These are phyloP conservation scores for Tinea pellionella DNA, from an alignment of 2,888 invertebrate genomes.

Conservation along the genomic window DNA sequence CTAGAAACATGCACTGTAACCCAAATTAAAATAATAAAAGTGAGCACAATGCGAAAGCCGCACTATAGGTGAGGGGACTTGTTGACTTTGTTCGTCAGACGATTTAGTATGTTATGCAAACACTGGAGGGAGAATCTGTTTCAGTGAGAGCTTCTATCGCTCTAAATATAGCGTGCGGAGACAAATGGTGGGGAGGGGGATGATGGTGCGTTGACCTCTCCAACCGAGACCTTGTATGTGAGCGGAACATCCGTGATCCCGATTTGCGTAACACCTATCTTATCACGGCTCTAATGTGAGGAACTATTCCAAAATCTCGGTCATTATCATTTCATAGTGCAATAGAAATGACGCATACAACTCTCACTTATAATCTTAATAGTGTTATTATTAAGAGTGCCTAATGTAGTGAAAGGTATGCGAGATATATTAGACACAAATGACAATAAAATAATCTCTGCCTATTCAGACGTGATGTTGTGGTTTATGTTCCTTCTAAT, in stretches of 20 bases:
- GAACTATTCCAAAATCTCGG: neutral
- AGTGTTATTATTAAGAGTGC: neutral
- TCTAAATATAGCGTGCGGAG: slow-evolving; percentile 57
- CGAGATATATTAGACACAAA: neutral
- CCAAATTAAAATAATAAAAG: neutral
- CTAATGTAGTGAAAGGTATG: neutral
- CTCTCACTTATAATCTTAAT: neutral
- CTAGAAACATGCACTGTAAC: neutral
- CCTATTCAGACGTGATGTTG: neutral
- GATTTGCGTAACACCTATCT: slow-evolving; percentile 3
- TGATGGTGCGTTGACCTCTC: slow-evolving; percentile 37
- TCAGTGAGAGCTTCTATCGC: slow-evolving; percentile 41
- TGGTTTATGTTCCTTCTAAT: neutral
- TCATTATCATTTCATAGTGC: neutral
- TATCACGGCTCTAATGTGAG: neutral
- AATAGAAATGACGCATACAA: neutral
- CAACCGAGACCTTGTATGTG: slow-evolving; percentile 55
- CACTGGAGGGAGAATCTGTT: slow-evolving; percentile 48
- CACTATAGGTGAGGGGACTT: neutral
- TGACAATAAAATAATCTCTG: neutral
- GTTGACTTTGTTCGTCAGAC: slow-evolving; percentile 29
- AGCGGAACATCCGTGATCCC: neutral
- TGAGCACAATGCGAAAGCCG: neutral
- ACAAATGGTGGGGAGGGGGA: slow-evolving; percentile 37
- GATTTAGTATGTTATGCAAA: slow-evolving; percentile 44